These are phyloP conservation scores for Grapholita molesta DNA, from an alignment of 1,140 invertebrate genomes.

Conservation along the genomic window DNA sequence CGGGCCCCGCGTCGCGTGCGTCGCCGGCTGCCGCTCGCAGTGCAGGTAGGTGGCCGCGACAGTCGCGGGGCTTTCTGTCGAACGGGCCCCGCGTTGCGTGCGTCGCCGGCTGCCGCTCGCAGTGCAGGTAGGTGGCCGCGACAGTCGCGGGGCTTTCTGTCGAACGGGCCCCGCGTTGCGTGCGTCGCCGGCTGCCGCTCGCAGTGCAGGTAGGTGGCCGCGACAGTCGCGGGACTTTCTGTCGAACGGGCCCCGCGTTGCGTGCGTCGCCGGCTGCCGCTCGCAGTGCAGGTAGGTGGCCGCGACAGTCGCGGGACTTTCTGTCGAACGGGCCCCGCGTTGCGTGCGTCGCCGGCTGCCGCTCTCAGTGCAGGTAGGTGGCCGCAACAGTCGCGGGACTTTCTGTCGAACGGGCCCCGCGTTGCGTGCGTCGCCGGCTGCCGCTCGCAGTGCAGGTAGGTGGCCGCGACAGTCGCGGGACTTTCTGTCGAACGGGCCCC, in stretches of 20 bases:
- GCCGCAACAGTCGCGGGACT: slow-evolving; percentile 40
- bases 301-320: neutral
- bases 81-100: slow-evolving; percentile 55
- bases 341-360: no score
- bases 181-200: no score
- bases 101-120: slow-evolving; percentile 49
- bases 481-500: no score
- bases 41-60: slow-evolving; percentile 24
- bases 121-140: neutral
- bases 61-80: slow-evolving; percentile 54
- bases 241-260: slow-evolving; percentile 52
- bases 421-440: slow-evolving; percentile 57
- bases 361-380: no score
- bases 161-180: no score
- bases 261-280: slow-evolving; percentile 57
- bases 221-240: slow-evolving; percentile 53
- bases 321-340: no score
- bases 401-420: slow-evolving; percentile 57
- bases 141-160: no score
- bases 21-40: slow-evolving; percentile 49
- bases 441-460: slow-evolving; percentile 27
- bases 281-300: slow-evolving; percentile 7
- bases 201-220: no score
- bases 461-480: no score
- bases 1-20: slow-evolving; percentile 54